Evolutionary conservation across 1,140 invertebrate genomes (phyloP).

Genomic region (Brachionus plicatilis): DNA sequence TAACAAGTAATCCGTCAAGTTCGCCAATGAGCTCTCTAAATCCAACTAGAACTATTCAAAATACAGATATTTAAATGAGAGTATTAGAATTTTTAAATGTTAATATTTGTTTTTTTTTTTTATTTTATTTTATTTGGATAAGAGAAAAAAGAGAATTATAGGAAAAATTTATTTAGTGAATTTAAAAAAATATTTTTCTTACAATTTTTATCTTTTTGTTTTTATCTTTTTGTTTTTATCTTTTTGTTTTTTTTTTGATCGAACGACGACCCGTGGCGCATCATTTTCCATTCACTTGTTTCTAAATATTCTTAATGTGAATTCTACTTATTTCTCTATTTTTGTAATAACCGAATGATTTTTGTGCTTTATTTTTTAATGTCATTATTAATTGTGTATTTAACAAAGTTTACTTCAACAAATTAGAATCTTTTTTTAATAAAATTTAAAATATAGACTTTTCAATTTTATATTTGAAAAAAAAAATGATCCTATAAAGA

Average conservation of each 20-base stretch:
- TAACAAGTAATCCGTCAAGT: slow-evolving; percentile 29
- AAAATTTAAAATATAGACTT: no score
- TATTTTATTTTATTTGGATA: neutral
- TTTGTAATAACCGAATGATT: neutral
- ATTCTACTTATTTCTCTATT: neutral
- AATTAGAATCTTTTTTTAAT: no score
- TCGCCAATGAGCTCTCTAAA: neutral
- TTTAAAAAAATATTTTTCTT: neutral
- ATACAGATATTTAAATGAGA: slow-evolving; percentile 15
- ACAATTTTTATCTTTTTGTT: neutral
- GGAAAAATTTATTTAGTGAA: neutral
- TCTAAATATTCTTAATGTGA: neutral
- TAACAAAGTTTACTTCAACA: neutral
- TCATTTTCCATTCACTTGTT: neutral
- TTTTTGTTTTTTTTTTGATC: neutral
- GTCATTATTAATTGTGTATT: neutral
- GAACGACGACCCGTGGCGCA: neutral
- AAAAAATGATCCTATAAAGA: no score
- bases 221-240: no score
- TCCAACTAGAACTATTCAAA: slow-evolving; percentile 10
- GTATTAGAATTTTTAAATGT: neutral
- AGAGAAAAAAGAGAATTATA: neutral
- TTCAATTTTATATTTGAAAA: no score
- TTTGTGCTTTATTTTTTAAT: neutral
- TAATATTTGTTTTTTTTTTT: neutral